Evolutionary conservation across 1,140 invertebrate genomes (phyloP), one percentile per base, ranked within the genome.

Genomic region (Antheraea pernyi): DNA sequence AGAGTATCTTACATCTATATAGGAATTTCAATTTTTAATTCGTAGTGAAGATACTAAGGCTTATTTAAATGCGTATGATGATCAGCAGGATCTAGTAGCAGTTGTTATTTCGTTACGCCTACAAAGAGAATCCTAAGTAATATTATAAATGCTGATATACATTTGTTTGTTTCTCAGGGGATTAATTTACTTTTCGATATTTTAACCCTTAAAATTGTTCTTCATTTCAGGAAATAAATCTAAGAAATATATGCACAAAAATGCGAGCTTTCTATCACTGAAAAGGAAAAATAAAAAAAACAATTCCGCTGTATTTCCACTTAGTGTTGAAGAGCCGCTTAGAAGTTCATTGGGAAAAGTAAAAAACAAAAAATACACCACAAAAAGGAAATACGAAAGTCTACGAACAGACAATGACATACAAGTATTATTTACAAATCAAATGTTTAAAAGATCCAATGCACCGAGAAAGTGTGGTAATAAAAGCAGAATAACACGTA

Each of bases 171-270:
- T 39, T 6, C 37, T 39, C 9, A 39, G 37, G 9, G 5, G 37
- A 9, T 9, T 42, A 42, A 9, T 42, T 53, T 10, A 13, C 5
- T 13, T 6, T 53, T 53, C 16, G 5, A 16, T 16, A 42, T 53
- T 6, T 6, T 9, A 53, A 16, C 16, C 46, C 46, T 10, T 53
- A 2, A 53, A 13, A 53, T 53, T 42, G 5, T 53, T 16, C 11
- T 48, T 13, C 1, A 53, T 63, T 63, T n/a, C 61, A 63, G 61
- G 37, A 3, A 63, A 37, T 11, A 37, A n/a, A 30, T 13, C 37
- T 9, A 63, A 7, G n/a, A 63, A 63, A 16, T 37, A 63, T 36
- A 13, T 63, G 30, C 61, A 13, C 19, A 63, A 22, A 37, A 63
- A 63, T n/a, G 30, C 61, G 13, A 53, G 46, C 16, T 53, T 16